phyloP scores from a whole-genome alignment of 2,888 invertebrate species.

The Tridacna crocea region DNA sequence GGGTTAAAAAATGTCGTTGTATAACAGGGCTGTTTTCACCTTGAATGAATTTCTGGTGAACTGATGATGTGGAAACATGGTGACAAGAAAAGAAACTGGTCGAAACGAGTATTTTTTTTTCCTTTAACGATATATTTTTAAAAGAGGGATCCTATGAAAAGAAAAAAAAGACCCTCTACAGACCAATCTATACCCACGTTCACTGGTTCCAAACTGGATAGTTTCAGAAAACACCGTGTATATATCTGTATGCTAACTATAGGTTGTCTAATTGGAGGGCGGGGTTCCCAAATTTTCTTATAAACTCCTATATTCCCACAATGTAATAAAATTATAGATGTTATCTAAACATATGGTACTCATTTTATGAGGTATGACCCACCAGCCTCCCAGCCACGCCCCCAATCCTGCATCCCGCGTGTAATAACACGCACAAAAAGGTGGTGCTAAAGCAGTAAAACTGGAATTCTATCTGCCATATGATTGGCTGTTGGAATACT shows the following conservation, averaged over 20 bases:
- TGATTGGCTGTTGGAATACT: conserved; percentile 44
- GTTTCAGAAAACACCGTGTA: too few species aligned
- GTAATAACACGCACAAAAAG: not conserved
- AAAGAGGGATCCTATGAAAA: too few species aligned
- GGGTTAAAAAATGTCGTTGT: not conserved
- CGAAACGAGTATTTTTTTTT: not conserved
- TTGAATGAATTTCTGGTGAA: not conserved
- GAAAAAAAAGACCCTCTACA: too few species aligned
- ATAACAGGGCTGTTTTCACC: not conserved
- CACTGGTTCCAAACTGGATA: too few species aligned
- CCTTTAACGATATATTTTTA: not conserved
- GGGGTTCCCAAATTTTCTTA: conserved; percentile 20
- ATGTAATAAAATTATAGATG: conserved; percentile 18
- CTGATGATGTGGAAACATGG: not conserved
- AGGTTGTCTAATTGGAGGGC: conserved; percentile 40
- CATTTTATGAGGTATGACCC: conserved; percentile 14
- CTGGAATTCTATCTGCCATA: not conserved
- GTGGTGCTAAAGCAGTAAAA: not conserved
- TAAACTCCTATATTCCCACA: conserved; percentile 20
- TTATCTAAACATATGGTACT: conserved; percentile 25
- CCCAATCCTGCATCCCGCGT: conserved; percentile 12
- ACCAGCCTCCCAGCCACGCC: conserved; percentile 5
- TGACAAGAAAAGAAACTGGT: not conserved
- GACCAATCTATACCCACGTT: too few species aligned
- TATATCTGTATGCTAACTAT: conserved; percentile 10